phyloP scores from a whole-genome alignment of 2,113 vertebrate genomes.

The Neoarius graeffei region DNA sequence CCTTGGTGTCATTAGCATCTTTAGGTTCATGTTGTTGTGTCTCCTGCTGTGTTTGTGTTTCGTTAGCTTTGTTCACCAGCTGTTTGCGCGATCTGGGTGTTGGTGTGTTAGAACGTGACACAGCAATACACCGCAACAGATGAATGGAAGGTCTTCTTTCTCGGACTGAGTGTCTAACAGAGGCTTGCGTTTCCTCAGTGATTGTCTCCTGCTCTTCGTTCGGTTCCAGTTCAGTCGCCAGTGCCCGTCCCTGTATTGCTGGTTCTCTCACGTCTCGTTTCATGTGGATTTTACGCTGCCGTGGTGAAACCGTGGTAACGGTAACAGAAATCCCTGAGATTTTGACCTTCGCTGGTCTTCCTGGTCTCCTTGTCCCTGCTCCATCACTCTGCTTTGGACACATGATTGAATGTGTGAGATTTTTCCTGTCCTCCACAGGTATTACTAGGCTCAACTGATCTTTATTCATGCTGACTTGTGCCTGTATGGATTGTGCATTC shows the following conservation, averaged over 20 bases:
- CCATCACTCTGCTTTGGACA: constrained; percentile 75
- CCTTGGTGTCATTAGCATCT: constrained; percentile 59
- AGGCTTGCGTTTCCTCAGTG: constrained; percentile 55
- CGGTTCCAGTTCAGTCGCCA: constrained; percentile 55
- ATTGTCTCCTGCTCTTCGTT: constrained; percentile 67
- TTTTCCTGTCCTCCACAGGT: constrained; percentile 75
- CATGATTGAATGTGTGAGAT: constrained; percentile 71
- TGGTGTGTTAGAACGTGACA: neutral
- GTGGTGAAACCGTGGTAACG: constrained; percentile 82
- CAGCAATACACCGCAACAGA: constrained; percentile 84
- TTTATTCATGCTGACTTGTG: constrained; percentile 59
- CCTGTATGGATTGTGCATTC: constrained; percentile 53
- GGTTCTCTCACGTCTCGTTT: constrained; percentile 72
- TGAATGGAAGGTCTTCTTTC: constrained; percentile 83
- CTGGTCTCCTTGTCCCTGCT: constrained; percentile 80
- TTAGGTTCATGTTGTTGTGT: constrained; percentile 67
- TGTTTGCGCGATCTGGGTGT: constrained; percentile 81
- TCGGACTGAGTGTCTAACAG: constrained; percentile 82
- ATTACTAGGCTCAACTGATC: constrained; percentile 69
- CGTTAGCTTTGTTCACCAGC: constrained; percentile 79
- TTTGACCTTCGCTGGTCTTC: constrained; percentile 91
- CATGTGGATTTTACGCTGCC: constrained; percentile 85
- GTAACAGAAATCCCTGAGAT: constrained; percentile 94
- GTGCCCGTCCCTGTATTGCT: constrained; percentile 51
- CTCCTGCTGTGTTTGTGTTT: constrained; percentile 68